Base-by-base conservation (phyloP, 2,113 vertebrate genomes). In the Brachirus orientalis region DNA sequence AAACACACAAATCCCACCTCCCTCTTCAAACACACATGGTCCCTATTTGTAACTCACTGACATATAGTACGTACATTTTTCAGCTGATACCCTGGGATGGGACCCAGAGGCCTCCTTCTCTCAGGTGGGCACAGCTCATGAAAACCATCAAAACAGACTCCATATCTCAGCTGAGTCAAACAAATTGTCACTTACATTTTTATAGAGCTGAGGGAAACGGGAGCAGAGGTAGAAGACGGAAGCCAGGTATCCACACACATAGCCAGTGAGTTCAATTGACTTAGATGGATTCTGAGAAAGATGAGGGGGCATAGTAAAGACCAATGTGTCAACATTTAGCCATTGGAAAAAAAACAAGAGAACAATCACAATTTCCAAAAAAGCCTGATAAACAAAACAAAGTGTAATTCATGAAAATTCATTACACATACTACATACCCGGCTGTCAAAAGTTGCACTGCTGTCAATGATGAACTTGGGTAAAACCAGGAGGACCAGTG, bases 201-300 rank as follows among this genome's bases (percentile, higher is more conserved):
- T 91, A 63, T 88, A 81, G 28, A 94, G 89, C 83, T 93, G 91
- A 11, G 90, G 91, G 75, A 94, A 90, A 55, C 85, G 80, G 20
- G 92, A 93, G 63, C 88, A 81, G 79, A 95, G 88, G 83, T 92
- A 94, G 83, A 94, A 92, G 36, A 89, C 36, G 1, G 89, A 92
- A 43, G 89, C 92, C 22, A 89, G 11, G 57, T 79, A 93, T 69
- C 88, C 94, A 83, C 92, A 94, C 83, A 92, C 45, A 56, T 92
- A 95, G 36, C 86, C 93, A 79, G 90, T 92, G 56, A 92, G 79
- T 80, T 92, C 90, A 51, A 90, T 70, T 67, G 72, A 84, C 65
- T 69, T 87, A 11, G 47, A 12, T 38, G 64, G 62, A 63, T 19
- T 66, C 91, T 94, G 89, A 38, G 3, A 17, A 28, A 58, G 10